Evolutionary conservation across 2,888 invertebrate genomes (phyloP), one percentile per base, ranked within the genome.

Genomic region (Halocaridina rubra): DNA sequence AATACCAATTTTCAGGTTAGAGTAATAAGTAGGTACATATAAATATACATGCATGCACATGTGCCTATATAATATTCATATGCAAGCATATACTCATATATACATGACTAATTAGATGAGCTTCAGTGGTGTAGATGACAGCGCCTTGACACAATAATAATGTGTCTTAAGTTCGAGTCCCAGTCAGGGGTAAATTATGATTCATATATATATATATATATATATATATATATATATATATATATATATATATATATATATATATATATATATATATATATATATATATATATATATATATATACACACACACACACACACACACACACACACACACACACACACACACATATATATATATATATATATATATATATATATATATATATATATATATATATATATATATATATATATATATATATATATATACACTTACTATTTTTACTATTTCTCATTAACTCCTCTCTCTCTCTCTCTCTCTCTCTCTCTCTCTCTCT

Each of bases 401-500:
- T 46, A 46, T 46, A 46, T 46, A 46, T 46, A 46, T 46, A 46
- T 46, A 46, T 46, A 46, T 46, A 46, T 46, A 46, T 46, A 46
- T 46, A 46, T 46, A 46, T 46, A 46, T 46, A 46, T 46, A 46
- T 46, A 46, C 19, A 53, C n/a, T n/a, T n/a, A n/a, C n/a, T 53
- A 53, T 53, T 4, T 7, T 39, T 39, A 46, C 10, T 46, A 46
- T 13, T 46, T 13, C 46, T 13, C 13, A 16, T 10, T 13, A 13
- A 46, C 46, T 46, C 46, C 46, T 16, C 46, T 13, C 13, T 16
- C 46, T 1, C 13, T 13, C 16, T 10, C 16, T 46, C 46, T 71
- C 71, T 71, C 71, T 71, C 71, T 71, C 32, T 30, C 71, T 30
- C 32, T 71, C 71, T 71, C 29, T 30, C 71, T 30, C 71, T 71